Evolutionary conservation across 92 coral and sea anemone species (phyloP).

Genomic region (Phymanthus crucifer): DNA sequence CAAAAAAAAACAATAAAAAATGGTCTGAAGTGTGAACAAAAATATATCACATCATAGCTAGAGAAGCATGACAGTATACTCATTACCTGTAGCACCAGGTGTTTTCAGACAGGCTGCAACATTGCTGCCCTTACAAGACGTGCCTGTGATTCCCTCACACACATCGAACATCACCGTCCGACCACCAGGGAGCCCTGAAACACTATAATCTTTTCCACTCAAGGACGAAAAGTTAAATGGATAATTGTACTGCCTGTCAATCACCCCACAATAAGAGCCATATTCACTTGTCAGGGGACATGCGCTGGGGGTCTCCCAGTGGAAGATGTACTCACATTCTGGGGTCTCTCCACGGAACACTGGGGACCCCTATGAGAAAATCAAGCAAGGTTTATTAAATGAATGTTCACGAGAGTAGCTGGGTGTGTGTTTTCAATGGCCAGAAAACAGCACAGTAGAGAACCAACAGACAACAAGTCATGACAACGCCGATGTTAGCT

Average conservation of each 20-base stretch:
- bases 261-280: constrained; percentile 60
- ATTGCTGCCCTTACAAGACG: constrained; percentile 6
- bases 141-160: constrained; percentile 25
- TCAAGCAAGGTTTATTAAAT: neutral
- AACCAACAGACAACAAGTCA: too few relatives aligned
- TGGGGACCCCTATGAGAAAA: constrained; percentile 67
- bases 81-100: neutral
- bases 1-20: neutral
- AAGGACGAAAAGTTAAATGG: constrained; percentile 52
- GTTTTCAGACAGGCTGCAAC: constrained; percentile 4
- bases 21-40: too few relatives aligned
- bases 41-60: neutral
- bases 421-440: neutral
- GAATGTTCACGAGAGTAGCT: neutral
- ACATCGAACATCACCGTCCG: constrained; percentile 35
- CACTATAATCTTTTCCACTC: constrained; percentile 14
- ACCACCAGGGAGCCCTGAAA: constrained; percentile 38
- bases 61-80: too few relatives aligned
- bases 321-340: constrained; percentile 74
- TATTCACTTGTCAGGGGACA: constrained; percentile 55
- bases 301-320: constrained; percentile 87
- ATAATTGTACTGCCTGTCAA: constrained; percentile 63
- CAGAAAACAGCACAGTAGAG: too few relatives aligned
- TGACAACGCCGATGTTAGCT: neutral
- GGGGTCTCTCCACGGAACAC: constrained; percentile 59